Conservation (phyloP, 1,140 invertebrate genomes). For the Brachionus asplanchnoidis region DNA sequence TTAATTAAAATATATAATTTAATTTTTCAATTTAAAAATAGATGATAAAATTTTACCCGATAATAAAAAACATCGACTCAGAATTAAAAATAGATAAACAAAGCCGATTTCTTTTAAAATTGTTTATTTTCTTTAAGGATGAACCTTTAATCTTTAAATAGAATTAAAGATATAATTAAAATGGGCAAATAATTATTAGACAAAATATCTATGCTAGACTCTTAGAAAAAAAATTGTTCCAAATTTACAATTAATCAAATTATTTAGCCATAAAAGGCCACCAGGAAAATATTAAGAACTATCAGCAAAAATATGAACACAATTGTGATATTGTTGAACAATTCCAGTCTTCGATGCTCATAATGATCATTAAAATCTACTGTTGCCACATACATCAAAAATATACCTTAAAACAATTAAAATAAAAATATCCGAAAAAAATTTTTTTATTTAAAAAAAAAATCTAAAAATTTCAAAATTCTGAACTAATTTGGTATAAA, state of each 20-base stretch:
- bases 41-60: too few relatives aligned
- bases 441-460: neutral
- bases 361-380: conserved; percentile 39
- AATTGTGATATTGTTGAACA: conserved; percentile 26
- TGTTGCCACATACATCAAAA: conserved; percentile 34
- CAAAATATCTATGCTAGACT: neutral
- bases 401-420: neutral
- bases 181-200: too few relatives aligned
- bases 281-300: conserved; percentile 23
- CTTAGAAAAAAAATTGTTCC: neutral
- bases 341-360: conserved; percentile 20
- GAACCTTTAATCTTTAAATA: too few relatives aligned
- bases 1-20: too few relatives aligned
- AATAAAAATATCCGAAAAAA: neutral
- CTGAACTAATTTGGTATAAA: neutral
- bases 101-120: too few relatives aligned
- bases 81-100: too few relatives aligned
- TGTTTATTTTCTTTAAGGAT: too few relatives aligned
- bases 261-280: conserved; percentile 35
- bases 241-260: neutral
- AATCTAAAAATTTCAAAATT: neutral
- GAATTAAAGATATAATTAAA: too few relatives aligned
- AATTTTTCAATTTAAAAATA: too few relatives aligned
- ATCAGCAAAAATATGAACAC: conserved; percentile 29
- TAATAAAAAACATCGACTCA: too few relatives aligned